phyloP scores from a whole-genome alignment of 2,113 vertebrate species.

The Apistogramma diplotaenia region DNA sequence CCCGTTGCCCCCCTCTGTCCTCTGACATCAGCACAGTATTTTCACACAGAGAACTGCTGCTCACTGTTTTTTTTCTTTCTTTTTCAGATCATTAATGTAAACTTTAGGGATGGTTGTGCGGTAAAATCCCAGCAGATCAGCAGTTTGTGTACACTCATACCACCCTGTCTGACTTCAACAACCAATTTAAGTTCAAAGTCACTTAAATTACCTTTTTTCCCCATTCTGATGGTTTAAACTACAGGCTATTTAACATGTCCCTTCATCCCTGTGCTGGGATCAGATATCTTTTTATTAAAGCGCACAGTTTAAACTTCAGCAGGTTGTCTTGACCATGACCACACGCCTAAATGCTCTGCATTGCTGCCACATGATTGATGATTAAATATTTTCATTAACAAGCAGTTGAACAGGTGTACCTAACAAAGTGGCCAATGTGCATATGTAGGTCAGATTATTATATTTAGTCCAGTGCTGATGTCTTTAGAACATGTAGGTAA shows the following conservation, averaged over 20 bases:
- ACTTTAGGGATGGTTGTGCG: not conserved
- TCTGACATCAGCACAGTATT: not conserved
- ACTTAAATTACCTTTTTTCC: not conserved
- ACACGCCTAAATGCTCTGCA: not conserved
- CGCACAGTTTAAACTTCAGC: not conserved
- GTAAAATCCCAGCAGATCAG: not conserved
- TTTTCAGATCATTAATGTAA: not conserved
- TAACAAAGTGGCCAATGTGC: not conserved
- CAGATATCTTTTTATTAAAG: not conserved
- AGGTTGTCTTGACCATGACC: not conserved
- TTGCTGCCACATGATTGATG: not conserved
- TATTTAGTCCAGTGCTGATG: constrained; percentile 13
- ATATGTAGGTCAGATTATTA: not conserved
- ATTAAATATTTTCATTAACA: not conserved
- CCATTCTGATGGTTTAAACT: not conserved
- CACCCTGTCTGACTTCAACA: not conserved
- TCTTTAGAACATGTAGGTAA: not conserved
- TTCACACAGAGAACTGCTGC: not conserved
- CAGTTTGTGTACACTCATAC: not conserved
- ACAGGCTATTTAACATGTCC: not conserved
- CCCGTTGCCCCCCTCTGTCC: not conserved
- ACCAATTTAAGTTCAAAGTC: not conserved
- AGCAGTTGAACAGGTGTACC: not conserved
- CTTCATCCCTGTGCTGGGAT: not conserved
- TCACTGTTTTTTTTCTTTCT: not conserved